A percentile compares a stretch with the other conserved stretches of the same genome.
phyloP scores from a whole-genome alignment of 2,797 vertebrate species.

The Tenualosa thibaudeaui region DNA sequence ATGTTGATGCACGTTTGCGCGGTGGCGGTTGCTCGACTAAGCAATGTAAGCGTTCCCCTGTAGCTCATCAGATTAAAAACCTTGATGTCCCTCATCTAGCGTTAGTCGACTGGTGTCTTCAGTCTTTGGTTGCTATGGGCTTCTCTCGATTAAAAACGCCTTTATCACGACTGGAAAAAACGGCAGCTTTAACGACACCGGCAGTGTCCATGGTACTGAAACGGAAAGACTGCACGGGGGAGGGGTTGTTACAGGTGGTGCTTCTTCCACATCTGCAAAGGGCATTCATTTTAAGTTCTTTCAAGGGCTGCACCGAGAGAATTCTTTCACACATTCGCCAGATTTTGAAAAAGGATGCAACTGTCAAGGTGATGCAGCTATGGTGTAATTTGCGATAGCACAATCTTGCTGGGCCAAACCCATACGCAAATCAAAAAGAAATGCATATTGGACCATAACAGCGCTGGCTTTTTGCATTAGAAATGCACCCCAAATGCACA shows the following conservation, averaged over 20 bases:
- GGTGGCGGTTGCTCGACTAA: not conserved
- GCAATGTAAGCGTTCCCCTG: constrained; percentile 5
- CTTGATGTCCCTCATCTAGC: not conserved
- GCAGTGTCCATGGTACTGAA: constrained; percentile 91
- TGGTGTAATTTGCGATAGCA: not conserved
- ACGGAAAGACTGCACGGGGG: constrained; percentile 24
- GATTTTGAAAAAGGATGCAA: constrained; percentile 4
- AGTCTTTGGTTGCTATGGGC: not conserved
- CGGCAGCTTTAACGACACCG: constrained; percentile 29
- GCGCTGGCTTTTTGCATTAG: not conserved
- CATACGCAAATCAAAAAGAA: not conserved
- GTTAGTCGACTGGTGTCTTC: not conserved
- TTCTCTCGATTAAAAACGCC: not conserved
- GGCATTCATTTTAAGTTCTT: not conserved
- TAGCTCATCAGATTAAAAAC: not conserved
- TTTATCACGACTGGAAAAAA: not conserved
- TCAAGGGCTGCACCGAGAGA: not conserved
- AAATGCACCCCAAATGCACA: not conserved
- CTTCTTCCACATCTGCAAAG: not conserved
- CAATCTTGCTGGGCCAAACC: not conserved
- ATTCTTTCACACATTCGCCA: not conserved
- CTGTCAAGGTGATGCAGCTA: not conserved
- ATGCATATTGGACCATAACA: not conserved
- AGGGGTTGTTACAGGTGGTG: constrained; percentile 1
- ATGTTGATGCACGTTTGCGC: not conserved